Conservation (phyloP, 2,113 vertebrate genomes). For the Psittacus erithacus region DNA sequence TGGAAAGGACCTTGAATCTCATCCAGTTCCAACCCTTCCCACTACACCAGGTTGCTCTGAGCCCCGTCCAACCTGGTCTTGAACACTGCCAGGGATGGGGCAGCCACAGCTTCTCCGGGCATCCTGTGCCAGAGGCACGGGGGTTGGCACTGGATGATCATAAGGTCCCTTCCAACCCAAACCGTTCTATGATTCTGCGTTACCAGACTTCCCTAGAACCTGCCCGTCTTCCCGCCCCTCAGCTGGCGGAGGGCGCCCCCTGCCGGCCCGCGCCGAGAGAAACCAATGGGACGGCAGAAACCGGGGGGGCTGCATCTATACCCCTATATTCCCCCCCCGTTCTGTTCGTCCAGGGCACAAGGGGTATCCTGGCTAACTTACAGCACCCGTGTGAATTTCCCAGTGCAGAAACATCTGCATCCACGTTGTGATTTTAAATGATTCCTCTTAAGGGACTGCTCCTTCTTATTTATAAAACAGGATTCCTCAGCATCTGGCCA, state of each 20-base stretch:
- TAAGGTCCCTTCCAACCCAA: neutral
- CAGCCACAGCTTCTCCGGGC: neutral
- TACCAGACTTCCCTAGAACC: neutral
- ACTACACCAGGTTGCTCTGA: neutral
- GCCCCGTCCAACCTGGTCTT: neutral
- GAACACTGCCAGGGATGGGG: neutral
- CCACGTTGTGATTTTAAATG: neutral
- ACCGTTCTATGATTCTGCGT: neutral
- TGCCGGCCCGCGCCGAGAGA: neutral
- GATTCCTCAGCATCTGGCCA: neutral
- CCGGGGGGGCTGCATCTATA: accelerated
- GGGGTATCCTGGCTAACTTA: neutral
- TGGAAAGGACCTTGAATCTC: neutral
- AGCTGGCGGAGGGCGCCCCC: neutral
- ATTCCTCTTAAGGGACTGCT: neutral
- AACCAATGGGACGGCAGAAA: neutral
- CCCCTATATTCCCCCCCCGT: neutral
- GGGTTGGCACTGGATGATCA: neutral
- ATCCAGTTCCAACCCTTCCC: neutral
- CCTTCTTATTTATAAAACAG: neutral
- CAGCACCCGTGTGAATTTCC: neutral
- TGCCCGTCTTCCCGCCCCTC: neutral
- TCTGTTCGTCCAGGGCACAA: neutral
- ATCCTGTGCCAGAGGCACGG: neutral
- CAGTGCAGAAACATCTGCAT: neutral